Evolutionary conservation across 2,113 vertebrate genomes (phyloP).

Genomic region (Tachysurus fulvidraco): DNA sequence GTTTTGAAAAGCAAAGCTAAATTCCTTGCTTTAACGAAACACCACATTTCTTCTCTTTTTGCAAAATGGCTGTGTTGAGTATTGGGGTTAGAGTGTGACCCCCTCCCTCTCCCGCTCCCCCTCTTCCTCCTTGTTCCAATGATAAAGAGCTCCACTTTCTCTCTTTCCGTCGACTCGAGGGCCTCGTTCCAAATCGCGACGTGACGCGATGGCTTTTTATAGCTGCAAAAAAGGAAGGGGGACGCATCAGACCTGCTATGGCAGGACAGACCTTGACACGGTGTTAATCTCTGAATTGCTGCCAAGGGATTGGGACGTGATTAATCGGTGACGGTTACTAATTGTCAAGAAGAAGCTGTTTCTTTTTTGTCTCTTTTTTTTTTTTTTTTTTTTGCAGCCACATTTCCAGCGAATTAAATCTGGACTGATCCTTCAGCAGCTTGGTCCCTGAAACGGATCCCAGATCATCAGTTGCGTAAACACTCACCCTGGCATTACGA

Average conservation of each 20-base stretch:
- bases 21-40: not conserved
- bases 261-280: slow-evolving; percentile 46
- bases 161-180: slow-evolving; percentile 35
- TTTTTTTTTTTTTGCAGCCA: not conserved
- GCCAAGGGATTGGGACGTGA: slow-evolving; percentile 34
- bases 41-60: not conserved
- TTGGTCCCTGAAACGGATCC: slow-evolving; percentile 13
- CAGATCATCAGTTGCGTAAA: slow-evolving; percentile 9
- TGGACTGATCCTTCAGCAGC: slow-evolving; percentile 3
- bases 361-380: not conserved
- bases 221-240: slow-evolving; percentile 21
- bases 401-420: not conserved
- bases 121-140: slow-evolving; percentile 31
- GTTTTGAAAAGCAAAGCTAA: not conserved
- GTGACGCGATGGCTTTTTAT: slow-evolving; percentile 48
- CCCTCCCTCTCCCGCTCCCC: slow-evolving; percentile 28
- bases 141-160: slow-evolving; percentile 50
- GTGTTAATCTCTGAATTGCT: slow-evolving; percentile 32
- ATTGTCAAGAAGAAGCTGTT: slow-evolving; percentile 43
- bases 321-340: slow-evolving; percentile 38
- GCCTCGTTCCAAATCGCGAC: slow-evolving; percentile 50
- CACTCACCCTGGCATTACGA: slow-evolving; percentile 8
- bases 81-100: slow-evolving; percentile 30
- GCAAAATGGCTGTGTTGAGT: slow-evolving; percentile 22
- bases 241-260: slow-evolving; percentile 32